Conservation (phyloP, 2,888 invertebrate species). For the Nemurella pictetii region DNA sequence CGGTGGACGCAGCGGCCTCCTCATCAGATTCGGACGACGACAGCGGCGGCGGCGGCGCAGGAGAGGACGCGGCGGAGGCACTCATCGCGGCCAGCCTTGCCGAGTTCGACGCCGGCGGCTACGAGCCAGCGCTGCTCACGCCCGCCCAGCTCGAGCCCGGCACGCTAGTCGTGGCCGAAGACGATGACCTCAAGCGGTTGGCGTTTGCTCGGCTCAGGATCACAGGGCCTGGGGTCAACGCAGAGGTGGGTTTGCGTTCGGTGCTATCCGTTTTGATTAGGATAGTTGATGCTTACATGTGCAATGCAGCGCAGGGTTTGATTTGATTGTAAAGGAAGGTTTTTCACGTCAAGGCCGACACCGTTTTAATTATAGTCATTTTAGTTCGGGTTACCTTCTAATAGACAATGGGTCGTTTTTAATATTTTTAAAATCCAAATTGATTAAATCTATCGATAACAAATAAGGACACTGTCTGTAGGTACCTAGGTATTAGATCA, state of each 20-base stretch:
- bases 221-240: conserved; percentile 61
- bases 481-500: no score
- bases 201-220: conserved; percentile 72
- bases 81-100: conserved; percentile 61
- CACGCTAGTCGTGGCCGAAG: conserved; percentile 74
- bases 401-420: no score
- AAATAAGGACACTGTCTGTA: no score
- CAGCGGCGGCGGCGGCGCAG: conserved; percentile 48
- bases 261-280: neutral
- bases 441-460: no score
- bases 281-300: neutral
- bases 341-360: no score
- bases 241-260: conserved; percentile 49
- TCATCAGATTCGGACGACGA: conserved; percentile 47
- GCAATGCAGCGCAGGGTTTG: no score
- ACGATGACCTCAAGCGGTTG: conserved; percentile 74
- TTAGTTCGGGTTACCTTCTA: no score
- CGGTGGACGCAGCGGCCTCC: conserved; percentile 44
- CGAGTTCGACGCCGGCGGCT: conserved; percentile 79
- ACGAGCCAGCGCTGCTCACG: conserved; percentile 75
- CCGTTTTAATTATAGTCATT: no score
- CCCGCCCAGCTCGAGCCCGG: conserved; percentile 70
- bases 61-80: conserved; percentile 55
- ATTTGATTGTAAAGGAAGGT: no score
- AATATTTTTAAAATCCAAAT: no score